Base-by-base conservation (phyloP, 2,113 vertebrate genomes). In the Setophaga petechia region DNA sequence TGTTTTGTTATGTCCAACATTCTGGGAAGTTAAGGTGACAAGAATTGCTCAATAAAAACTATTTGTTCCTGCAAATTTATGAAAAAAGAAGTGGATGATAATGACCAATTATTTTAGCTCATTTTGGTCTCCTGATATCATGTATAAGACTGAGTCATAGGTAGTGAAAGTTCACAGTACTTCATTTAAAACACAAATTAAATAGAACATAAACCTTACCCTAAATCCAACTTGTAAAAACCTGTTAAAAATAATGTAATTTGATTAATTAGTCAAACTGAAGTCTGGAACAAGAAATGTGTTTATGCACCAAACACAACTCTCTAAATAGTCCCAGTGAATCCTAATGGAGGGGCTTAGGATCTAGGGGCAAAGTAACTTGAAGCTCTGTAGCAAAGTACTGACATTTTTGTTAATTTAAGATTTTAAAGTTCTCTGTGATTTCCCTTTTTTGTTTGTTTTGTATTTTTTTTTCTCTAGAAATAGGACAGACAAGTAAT, bases 241-340 rank as follows among this genome's bases (percentile, higher is more conserved):
- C 1, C 4, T 58, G 19, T 35, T 46, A 28, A 76, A 80, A 81
- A 46, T 27, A 76, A 69, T 58, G 11, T 1, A 12, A 41, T 80
- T 74, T 74, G n/a, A 77, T 62, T 92, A 27, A 12, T 69, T 84
- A 75, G 6, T 73, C 10, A 81, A 23, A 44, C 11, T 51, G 59
- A 58, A 22, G 6, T 33, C 24, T 59, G 47, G 69, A 93, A 41
- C 12, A 71, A 47, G 14, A 62, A 77, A 71, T n/a, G 23, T 0
- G 0, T n/a, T 28, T 27, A 9, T 62, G 15, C 8, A 39, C 17
- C 66, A 46, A 39, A 69, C 8, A 3, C 3, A 1, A 16, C 8
- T 61, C 12, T 55, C 18, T 68, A 28, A 92, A 71, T n/a, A 68
- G 15, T 41, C 47, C 3, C 65, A 72, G 5, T 68, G 30, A 83